A percentile compares a stretch with the other conserved stretches of the same genome.
These are phyloP conservation scores for Dryas iulia DNA, from an alignment of 1,140 invertebrate species.

Conservation along the genomic window DNA sequence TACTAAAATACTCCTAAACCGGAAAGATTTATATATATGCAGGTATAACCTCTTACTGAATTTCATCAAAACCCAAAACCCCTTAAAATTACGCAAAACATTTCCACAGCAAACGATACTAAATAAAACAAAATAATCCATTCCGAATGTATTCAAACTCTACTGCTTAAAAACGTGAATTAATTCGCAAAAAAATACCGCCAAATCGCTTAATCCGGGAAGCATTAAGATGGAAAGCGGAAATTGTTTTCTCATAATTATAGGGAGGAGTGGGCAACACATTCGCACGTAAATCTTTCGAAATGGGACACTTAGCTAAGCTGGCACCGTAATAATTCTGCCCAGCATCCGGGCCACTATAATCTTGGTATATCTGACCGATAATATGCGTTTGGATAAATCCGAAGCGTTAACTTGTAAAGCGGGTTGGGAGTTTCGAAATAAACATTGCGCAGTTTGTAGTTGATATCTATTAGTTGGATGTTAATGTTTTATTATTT, in stretches of 20 bases:
- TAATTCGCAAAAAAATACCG: constrained; percentile 46
- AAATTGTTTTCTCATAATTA: constrained; percentile 80
- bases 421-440: constrained; percentile 31
- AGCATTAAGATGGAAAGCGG: constrained; percentile 70
- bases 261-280: constrained; percentile 64
- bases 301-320: constrained; percentile 76
- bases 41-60: no score
- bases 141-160: constrained; percentile 5
- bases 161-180: constrained; percentile 25
- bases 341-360: constrained; percentile 62
- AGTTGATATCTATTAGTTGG: constrained; percentile 14
- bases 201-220: constrained; percentile 58
- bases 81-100: neutral
- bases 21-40: no score
- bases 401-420: constrained; percentile 47
- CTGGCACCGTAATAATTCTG: constrained; percentile 74
- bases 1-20: no score
- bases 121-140: constrained; percentile 17
- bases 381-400: constrained; percentile 75
- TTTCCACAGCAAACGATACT: neutral
- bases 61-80: no score
- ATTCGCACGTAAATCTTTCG: constrained; percentile 74
- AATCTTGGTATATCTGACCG: constrained; percentile 75
- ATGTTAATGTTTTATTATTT: neutral
- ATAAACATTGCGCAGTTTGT: constrained; percentile 59